Percentiles rank a stretch among this genome's conserved stretches.
Conservation (phyloP, 2,113 vertebrate species). For the Rhombomys opimus region DNA sequence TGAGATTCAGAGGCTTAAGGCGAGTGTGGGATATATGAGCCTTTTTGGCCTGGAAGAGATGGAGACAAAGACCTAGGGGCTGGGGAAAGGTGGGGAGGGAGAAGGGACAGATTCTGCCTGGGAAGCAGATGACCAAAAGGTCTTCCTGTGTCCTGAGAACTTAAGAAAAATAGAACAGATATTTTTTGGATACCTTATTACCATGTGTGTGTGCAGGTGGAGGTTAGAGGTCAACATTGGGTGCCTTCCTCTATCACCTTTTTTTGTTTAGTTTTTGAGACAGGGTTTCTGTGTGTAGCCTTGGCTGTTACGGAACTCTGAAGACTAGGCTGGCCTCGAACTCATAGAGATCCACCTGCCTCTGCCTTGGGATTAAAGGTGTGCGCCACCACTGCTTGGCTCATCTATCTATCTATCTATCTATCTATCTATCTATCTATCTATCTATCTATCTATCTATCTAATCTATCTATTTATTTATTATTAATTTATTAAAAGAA, state of each 20-base stretch:
- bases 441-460: no score
- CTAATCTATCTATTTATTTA: no score
- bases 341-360: no score
- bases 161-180: background rate
- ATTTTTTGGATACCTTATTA: background rate
- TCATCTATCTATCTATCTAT: no score
- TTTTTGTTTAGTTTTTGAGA: no score
- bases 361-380: background rate
- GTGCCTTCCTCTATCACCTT: background rate
- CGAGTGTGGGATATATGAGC: background rate
- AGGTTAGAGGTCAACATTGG: background rate
- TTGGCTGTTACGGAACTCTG: no score
- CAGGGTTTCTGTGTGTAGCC: no score
- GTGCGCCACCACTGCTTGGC: no score
- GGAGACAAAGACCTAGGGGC: background rate
- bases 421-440: no score
- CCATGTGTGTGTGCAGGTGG: background rate
- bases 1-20: background rate
- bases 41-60: background rate
- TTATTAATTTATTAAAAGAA: no score
- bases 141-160: background rate
- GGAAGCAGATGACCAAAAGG: background rate
- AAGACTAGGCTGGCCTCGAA: no score
- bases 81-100: background rate
- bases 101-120: slow-evolving; percentile 33